These are phyloP conservation scores for Deilephila elpenor DNA, from an alignment of 2,888 invertebrate genomes.

Conservation along the genomic window DNA sequence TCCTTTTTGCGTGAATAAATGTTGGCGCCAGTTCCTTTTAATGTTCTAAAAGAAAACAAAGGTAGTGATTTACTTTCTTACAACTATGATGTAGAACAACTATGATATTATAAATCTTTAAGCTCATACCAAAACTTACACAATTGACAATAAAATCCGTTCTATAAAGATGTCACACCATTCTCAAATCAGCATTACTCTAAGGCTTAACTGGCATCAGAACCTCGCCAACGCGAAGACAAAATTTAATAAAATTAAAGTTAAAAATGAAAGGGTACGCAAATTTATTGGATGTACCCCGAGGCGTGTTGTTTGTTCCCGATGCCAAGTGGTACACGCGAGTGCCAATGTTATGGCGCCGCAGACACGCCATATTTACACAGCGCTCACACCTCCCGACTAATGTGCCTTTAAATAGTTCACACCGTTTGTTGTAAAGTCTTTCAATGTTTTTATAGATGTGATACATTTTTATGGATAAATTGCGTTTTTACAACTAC, in stretches of 20 bases:
- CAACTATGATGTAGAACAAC: neutral
- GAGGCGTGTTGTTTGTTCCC: slow-evolving; percentile 71
- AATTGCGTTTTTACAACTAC: neutral
- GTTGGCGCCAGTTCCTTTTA: slow-evolving; percentile 4
- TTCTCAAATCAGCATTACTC: neutral
- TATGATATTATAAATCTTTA: neutral
- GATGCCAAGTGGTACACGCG: slow-evolving; percentile 61
- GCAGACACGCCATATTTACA: slow-evolving; percentile 71
- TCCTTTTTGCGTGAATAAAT: neutral
- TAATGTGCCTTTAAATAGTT: neutral
- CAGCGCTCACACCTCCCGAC: slow-evolving; percentile 39
- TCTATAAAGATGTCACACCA: too few relatives aligned
- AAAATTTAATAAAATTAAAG: slow-evolving; percentile 42
- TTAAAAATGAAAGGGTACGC: slow-evolving; percentile 64
- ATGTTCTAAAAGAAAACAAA: neutral
- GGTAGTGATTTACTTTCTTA: neutral
- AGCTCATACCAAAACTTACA: too few relatives aligned
- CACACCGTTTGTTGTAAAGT: neutral
- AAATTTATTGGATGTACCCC: slow-evolving; percentile 76
- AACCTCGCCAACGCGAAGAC: neutral
- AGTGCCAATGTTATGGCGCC: slow-evolving; percentile 58
- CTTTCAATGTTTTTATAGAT: neutral
- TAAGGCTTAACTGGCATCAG: neutral
- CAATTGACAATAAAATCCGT: too few relatives aligned
- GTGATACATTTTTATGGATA: neutral